These are phyloP conservation scores for Erannis defoliaria DNA, from an alignment of 2,888 invertebrate genomes.

Conservation along the genomic window DNA sequence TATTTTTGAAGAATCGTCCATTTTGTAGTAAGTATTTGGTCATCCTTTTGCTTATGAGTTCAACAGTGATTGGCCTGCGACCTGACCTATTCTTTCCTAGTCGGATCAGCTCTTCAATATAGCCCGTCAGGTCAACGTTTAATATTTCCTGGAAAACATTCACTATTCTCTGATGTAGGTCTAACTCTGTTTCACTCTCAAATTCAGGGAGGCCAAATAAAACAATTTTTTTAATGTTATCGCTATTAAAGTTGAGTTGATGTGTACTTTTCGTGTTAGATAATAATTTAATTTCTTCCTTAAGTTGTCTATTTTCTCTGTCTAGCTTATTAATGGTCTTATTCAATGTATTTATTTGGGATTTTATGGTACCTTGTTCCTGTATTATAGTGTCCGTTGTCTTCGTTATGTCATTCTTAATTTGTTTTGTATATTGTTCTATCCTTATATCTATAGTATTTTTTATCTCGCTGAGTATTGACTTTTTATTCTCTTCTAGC, in stretches of 20 bases:
- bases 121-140: no score
- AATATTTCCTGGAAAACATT: no score
- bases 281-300: constrained; percentile 2
- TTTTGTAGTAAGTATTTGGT: no score
- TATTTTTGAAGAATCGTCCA: no score
- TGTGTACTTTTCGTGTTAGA: background rate
- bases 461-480: constrained; percentile 1
- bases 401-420: constrained; percentile 3
- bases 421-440: background rate
- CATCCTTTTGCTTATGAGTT: no score
- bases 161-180: no score
- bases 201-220: no score
- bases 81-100: no score
- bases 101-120: no score
- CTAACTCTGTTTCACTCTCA: no score
- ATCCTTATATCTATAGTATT: background rate
- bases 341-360: background rate
- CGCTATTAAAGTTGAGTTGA: background rate
- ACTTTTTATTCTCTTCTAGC: constrained; percentile 8
- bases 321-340: constrained; percentile 1
- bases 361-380: background rate
- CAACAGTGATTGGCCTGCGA: no score
- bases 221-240: no score
- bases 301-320: background rate
- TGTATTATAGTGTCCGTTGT: background rate